phyloP scores from a whole-genome alignment of 2,113 vertebrate species.

The Spea multiplicata region DNA sequence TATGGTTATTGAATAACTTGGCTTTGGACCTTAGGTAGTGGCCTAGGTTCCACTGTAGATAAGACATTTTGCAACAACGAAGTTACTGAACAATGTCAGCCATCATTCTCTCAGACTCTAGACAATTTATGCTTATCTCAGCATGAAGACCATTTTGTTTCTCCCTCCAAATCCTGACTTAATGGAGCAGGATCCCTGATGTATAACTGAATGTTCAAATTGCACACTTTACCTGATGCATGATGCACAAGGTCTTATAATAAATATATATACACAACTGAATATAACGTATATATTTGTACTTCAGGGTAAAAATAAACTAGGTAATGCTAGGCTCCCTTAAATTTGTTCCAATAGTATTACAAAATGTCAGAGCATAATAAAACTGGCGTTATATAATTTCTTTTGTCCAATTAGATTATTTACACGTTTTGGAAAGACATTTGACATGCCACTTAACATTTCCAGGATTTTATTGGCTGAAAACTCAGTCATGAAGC shows the following conservation, averaged over 20 bases:
- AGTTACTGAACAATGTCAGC: too few species aligned
- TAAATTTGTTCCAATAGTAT: slow-evolving; percentile 11
- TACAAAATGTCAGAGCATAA: slow-evolving; percentile 8
- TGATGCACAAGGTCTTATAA: too few species aligned
- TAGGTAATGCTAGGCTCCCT: not conserved
- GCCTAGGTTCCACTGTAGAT: too few species aligned
- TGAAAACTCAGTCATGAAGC: slow-evolving; percentile 73
- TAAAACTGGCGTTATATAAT: slow-evolving; percentile 35
- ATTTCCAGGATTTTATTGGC: slow-evolving; percentile 77
- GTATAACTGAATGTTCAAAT: not conserved
- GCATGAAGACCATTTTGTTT: too few species aligned
- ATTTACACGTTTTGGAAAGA: slow-evolving; percentile 80
- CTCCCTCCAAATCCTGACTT: too few species aligned
- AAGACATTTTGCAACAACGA: too few species aligned
- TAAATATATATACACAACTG: too few species aligned
- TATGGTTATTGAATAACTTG: too few species aligned
- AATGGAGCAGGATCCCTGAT: too few species aligned
- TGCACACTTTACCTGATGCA: not conserved
- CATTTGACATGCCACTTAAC: slow-evolving; percentile 72
- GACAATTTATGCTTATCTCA: too few species aligned
- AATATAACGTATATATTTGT: not conserved
- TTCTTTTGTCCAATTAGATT: slow-evolving; percentile 64
- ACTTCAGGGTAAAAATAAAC: not conserved
- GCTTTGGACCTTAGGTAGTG: too few species aligned
- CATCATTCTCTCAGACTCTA: too few species aligned